Evolutionary conservation across 2,797 vertebrate genomes (phyloP).

Genomic region (Eupleurogrammus muticus): DNA sequence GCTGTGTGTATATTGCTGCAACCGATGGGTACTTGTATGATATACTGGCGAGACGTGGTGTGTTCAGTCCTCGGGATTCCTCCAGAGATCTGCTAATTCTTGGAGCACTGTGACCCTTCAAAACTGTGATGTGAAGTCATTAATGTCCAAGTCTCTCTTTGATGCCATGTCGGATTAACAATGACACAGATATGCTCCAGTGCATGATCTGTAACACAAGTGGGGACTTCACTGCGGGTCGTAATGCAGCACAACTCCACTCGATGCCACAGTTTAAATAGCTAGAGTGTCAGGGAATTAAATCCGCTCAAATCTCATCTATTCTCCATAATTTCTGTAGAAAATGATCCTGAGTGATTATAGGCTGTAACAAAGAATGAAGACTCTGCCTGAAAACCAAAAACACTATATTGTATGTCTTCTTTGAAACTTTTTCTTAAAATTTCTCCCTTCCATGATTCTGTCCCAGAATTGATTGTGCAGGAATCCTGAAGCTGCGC

Average conservation of each 20-base stretch:
- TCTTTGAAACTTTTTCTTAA: constrained; percentile 5
- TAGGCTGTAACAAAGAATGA: background rate
- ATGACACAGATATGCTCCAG: constrained; percentile 47
- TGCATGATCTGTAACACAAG: constrained; percentile 54
- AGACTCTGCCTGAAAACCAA: background rate
- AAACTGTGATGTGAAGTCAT: constrained; percentile 57
- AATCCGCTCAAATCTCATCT: constrained; percentile 13
- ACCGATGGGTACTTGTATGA: constrained; percentile 38
- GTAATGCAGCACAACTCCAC: constrained; percentile 27
- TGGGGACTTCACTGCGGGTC: constrained; percentile 22
- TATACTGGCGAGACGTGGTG: constrained; percentile 13
- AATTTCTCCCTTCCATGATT: background rate
- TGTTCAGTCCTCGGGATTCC: constrained; percentile 30
- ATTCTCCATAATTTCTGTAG: background rate
- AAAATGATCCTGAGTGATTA: constrained; percentile 3
- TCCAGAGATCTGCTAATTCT: constrained; percentile 44
- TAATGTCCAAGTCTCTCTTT: constrained; percentile 54
- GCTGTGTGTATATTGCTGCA: constrained; percentile 42
- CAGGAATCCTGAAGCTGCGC: constrained; percentile 95
- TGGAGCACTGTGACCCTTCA: constrained; percentile 50
- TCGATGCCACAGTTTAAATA: constrained; percentile 31
- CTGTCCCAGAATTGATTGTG: constrained; percentile 91
- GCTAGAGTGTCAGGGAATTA: constrained; percentile 9
- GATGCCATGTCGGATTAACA: constrained; percentile 64
- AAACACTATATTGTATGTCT: background rate